phyloP scores from a whole-genome alignment of 2,888 invertebrate species.

The Agrypnus murinus region DNA sequence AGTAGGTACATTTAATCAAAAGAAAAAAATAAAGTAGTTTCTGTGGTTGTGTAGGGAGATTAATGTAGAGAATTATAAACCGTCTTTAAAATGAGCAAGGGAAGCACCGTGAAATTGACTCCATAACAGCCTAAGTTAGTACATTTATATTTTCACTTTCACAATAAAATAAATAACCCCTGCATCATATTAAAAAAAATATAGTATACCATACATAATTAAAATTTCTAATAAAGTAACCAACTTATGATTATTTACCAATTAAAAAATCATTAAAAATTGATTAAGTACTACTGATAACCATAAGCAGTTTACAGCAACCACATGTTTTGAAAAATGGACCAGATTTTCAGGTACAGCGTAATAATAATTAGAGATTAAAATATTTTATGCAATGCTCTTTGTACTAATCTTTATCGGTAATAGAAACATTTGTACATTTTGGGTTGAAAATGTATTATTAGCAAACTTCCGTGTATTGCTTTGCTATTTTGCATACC shows the following conservation, averaged over 20 bases:
- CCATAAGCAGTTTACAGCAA: not conserved
- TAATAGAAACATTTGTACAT: too few species aligned
- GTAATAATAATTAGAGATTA: too few species aligned
- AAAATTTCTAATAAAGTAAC: not conserved
- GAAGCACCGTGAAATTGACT: conserved; percentile 23
- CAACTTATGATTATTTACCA: not conserved
- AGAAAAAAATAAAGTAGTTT: too few species aligned
- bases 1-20: too few species aligned
- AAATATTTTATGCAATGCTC: too few species aligned
- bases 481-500: too few species aligned
- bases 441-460: too few species aligned
- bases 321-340: conserved; percentile 26
- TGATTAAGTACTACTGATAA: not conserved
- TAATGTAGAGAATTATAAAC: too few species aligned
- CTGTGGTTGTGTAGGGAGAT: too few species aligned
- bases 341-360: conserved; percentile 38
- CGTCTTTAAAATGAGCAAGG: conserved; percentile 11
- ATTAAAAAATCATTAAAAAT: too few species aligned
- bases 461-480: too few species aligned
- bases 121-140: conserved; percentile 16
- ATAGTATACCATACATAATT: not conserved
- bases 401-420: too few species aligned
- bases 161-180: conserved; percentile 2
- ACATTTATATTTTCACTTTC: not conserved
- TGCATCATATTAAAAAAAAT: conserved; percentile 7